Percentiles rank a stretch among this genome's conserved stretches.
phyloP scores from a whole-genome alignment of 2,113 vertebrate species.

The Spea multiplicata region DNA sequence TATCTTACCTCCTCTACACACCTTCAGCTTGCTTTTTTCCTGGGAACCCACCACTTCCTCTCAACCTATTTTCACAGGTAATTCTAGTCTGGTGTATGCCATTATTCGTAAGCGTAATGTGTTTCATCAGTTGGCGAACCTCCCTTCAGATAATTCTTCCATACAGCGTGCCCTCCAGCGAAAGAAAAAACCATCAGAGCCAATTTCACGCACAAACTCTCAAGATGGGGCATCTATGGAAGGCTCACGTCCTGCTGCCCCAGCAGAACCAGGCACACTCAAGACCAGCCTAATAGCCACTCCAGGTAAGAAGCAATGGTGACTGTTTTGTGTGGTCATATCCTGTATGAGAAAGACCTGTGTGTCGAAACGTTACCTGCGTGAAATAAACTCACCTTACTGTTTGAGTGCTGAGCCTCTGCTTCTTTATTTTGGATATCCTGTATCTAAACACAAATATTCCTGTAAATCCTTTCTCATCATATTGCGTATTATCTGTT shows the following conservation, averaged over 20 bases:
- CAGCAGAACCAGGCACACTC: conserved; percentile 89
- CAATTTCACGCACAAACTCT: conserved; percentile 87
- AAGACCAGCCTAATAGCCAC: conserved; percentile 92
- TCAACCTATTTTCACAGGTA: conserved; percentile 68
- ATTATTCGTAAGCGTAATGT: conserved; percentile 94
- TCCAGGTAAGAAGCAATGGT: conserved; percentile 73
- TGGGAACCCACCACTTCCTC: background rate
- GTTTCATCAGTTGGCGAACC: conserved; percentile 95
- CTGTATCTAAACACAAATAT: no score
- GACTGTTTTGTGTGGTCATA: background rate
- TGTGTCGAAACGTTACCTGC: no score
- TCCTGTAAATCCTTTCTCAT: no score
- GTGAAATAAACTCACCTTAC: no score
- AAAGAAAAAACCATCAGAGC: conserved; percentile 78
- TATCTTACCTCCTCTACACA: background rate
- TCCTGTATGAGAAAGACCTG: background rate
- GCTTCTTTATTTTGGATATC: background rate
- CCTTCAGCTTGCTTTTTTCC: background rate
- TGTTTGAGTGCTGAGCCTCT: no score
- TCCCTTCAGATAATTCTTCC: conserved; percentile 78
- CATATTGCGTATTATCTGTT: no score
- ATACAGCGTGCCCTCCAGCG: conserved; percentile 93
- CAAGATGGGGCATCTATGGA: conserved; percentile 94
- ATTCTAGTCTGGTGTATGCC: conserved; percentile 94
- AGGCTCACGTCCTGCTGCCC: conserved; percentile 87